Conservation (phyloP, 1,140 invertebrate species). For the Pristionchus pacificus region DNA sequence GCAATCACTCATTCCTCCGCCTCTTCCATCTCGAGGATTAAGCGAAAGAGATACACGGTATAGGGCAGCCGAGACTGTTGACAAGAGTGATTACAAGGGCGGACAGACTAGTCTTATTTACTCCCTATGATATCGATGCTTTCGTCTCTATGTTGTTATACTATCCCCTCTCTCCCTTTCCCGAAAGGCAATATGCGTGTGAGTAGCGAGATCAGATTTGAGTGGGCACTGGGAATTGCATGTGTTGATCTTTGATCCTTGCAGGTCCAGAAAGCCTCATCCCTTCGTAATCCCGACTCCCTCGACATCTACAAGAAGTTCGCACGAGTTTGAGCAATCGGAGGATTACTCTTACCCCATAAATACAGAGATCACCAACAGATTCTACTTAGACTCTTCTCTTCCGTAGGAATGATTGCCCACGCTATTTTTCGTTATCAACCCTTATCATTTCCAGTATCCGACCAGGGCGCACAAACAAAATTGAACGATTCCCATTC, state of each 20-base stretch:
- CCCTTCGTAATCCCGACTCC: slow-evolving; percentile 44
- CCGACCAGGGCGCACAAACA: background rate
- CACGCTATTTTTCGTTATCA: background rate
- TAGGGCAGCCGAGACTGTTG: too few relatives aligned
- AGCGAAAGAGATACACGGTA: too few relatives aligned
- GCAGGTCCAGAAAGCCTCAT: slow-evolving; percentile 36
- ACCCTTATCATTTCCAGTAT: background rate
- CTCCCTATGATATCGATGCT: background rate
- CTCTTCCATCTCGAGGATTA: too few relatives aligned
- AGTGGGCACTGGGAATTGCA: background rate
- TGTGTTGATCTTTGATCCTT: background rate
- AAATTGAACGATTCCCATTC: background rate
- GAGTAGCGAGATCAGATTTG: background rate
- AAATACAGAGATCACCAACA: too few relatives aligned
- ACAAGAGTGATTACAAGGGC: too few relatives aligned
- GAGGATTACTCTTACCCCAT: too few relatives aligned
- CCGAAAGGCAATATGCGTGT: background rate
- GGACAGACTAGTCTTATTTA: too few relatives aligned
- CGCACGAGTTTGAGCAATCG: background rate
- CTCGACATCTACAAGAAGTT: slow-evolving; percentile 31
- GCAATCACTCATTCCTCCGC: too few relatives aligned
- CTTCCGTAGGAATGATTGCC: background rate
- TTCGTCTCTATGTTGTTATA: background rate
- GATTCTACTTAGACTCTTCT: background rate
- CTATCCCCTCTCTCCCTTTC: background rate